Evolutionary conservation across 2,797 vertebrate genomes (phyloP).

Genomic region (Leuciscus waleckii): DNA sequence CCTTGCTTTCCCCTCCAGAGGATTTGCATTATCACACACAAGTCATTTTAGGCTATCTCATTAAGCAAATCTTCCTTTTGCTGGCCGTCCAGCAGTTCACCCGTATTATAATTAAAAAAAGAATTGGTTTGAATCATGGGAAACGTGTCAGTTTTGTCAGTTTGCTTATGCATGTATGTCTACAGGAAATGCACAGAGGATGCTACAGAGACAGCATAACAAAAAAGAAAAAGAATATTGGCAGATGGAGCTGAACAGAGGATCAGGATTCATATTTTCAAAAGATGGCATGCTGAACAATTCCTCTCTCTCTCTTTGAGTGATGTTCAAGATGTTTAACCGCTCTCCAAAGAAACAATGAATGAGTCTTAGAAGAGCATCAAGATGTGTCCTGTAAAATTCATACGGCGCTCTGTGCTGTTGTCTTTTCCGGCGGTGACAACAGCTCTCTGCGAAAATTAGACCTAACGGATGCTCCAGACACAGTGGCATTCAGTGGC

Average conservation of each 20-base stretch:
- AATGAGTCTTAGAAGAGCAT: conserved; percentile 28
- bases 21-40: conserved; percentile 27
- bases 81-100: conserved; percentile 17
- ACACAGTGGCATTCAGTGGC: conserved; percentile 69
- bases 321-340: conserved; percentile 30
- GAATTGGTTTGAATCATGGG: conserved; percentile 25
- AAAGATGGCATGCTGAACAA: conserved; percentile 34
- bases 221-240: conserved; percentile 10
- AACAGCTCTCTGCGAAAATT: conserved; percentile 49
- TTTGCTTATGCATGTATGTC: conserved; percentile 20
- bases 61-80: conserved; percentile 53
- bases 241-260: conserved; percentile 30
- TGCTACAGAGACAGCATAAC: conserved; percentile 23
- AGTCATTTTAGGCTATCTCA: conserved; percentile 45
- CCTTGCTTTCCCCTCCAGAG: conserved; percentile 47
- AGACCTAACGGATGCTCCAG: conserved; percentile 45
- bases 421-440: conserved; percentile 52
- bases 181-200: conserved; percentile 24
- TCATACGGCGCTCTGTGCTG: conserved; percentile 27
- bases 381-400: conserved; percentile 33
- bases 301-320: conserved; percentile 12
- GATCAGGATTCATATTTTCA: conserved; percentile 45
- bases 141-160: conserved; percentile 30
- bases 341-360: conserved; percentile 33
- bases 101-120: conserved; percentile 16